Evolutionary conservation across 2,888 invertebrate species (phyloP).

Genomic region (Calliscelio sp.): DNA sequence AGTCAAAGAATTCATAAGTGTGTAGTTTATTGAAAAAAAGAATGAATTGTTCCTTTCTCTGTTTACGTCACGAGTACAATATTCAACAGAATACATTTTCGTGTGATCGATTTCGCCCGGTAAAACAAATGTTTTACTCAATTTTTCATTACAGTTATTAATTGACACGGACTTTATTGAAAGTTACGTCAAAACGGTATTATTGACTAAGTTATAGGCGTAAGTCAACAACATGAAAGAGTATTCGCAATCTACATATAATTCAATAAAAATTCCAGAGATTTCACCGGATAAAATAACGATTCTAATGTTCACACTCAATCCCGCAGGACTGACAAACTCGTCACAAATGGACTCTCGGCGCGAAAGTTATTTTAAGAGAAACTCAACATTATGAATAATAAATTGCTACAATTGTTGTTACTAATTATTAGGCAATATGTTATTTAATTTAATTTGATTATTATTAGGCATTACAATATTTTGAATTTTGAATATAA

Average conservation of each 20-base stretch:
- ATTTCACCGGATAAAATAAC: conserved; percentile 69
- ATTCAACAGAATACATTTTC: conserved; percentile 67
- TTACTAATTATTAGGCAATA: not conserved
- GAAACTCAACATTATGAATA: too few species aligned
- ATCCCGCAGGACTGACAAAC: conserved; percentile 53
- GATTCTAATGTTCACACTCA: conserved; percentile 56
- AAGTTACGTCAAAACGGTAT: conserved; percentile 1
- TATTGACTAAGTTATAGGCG: conserved; percentile 46
- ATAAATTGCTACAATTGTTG: conserved; percentile 18
- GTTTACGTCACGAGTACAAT: conserved; percentile 60
- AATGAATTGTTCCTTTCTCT: too few species aligned
- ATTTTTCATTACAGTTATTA: conserved; percentile 5
- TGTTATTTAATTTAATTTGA: not conserved
- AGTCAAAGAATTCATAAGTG: conserved; percentile 10
- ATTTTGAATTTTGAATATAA: conserved; percentile 45
- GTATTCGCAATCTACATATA: conserved; percentile 44
- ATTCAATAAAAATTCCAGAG: conserved; percentile 38
- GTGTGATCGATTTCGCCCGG: conserved; percentile 53
- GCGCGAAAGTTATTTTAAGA: conserved; percentile 68
- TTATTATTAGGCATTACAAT: conserved; percentile 12
- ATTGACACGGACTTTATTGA: conserved; percentile 38
- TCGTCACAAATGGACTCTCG: conserved; percentile 59
- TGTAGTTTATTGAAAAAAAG: not conserved
- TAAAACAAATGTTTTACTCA: conserved; percentile 27
- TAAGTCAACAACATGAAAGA: conserved; percentile 54